These are phyloP conservation scores for Epirrhoe alternata DNA, from an alignment of 2,888 invertebrate genomes.

Conservation along the genomic window DNA sequence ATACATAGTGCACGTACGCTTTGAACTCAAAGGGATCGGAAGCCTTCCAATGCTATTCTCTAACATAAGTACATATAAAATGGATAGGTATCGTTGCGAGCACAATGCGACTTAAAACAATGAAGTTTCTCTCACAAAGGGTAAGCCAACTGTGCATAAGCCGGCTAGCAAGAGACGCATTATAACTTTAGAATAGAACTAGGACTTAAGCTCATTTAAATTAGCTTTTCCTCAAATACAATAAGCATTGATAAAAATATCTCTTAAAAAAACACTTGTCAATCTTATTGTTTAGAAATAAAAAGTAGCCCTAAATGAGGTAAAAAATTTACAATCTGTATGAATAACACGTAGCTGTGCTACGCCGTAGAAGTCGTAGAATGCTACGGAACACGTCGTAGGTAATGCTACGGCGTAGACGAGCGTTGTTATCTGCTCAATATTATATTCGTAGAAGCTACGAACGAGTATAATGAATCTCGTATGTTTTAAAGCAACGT, in stretches of 20 bases:
- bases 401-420: neutral
- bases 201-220: neutral
- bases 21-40: too few species aligned
- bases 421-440: too few species aligned
- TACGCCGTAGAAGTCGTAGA: slow-evolving; percentile 1
- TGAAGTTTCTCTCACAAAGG: slow-evolving; percentile 16
- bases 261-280: too few species aligned
- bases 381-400: neutral
- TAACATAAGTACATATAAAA: neutral
- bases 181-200: slow-evolving; percentile 9
- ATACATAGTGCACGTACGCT: too few species aligned
- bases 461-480: too few species aligned
- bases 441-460: too few species aligned
- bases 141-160: slow-evolving; percentile 6
- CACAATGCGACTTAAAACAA: slow-evolving; percentile 15
- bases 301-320: too few species aligned
- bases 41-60: too few species aligned
- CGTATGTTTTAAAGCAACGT: neutral
- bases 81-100: neutral
- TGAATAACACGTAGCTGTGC: neutral
- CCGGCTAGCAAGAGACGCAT: slow-evolving; percentile 1
- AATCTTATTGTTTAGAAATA: too few species aligned
- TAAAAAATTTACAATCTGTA: too few species aligned
- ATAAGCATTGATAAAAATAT: too few species aligned
- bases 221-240: neutral